These are phyloP conservation scores for Lemur catta DNA, from an alignment of 2,797 vertebrate species.

Conservation along the genomic window DNA sequence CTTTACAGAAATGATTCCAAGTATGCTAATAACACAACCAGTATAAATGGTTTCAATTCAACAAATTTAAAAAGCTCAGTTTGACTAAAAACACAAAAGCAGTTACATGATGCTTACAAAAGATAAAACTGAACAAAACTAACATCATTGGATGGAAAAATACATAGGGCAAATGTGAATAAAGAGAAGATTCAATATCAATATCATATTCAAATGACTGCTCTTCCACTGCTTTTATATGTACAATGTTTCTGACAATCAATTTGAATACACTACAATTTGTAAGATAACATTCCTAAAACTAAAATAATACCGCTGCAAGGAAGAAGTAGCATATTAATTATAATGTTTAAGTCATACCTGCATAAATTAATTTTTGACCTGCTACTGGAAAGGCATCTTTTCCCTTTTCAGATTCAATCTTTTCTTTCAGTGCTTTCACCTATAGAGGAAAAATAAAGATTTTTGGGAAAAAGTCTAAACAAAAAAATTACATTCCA, in stretches of 20 bases:
- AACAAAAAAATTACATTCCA: slow-evolving; percentile 23
- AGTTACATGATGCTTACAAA: not conserved
- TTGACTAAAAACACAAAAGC: slow-evolving; percentile 7
- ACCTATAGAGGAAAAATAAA: slow-evolving; percentile 88
- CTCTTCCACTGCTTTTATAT: not conserved
- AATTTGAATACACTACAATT: slow-evolving; percentile 10
- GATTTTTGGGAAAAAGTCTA: not conserved
- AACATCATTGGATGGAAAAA: not conserved
- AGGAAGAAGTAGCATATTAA: not conserved
- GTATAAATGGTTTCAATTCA: not conserved
- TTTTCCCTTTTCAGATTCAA: slow-evolving; percentile 95
- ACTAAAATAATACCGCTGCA: not conserved
- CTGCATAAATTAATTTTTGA: slow-evolving; percentile 97
- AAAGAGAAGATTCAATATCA: slow-evolving; percentile 43
- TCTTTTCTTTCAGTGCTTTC: slow-evolving; percentile 95
- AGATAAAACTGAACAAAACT: not conserved
- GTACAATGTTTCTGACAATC: not conserved
- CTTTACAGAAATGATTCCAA: not conserved
- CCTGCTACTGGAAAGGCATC: slow-evolving; percentile 93
- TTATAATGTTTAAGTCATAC: slow-evolving; percentile 81
- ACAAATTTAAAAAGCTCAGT: not conserved
- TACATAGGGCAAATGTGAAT: not conserved
- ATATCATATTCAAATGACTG: not conserved
- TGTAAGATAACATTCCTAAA: slow-evolving; percentile 25
- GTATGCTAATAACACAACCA: not conserved